These are phyloP conservation scores for Epicauta chinensis DNA, from an alignment of 1,140 invertebrate genomes.

Conservation along the genomic window DNA sequence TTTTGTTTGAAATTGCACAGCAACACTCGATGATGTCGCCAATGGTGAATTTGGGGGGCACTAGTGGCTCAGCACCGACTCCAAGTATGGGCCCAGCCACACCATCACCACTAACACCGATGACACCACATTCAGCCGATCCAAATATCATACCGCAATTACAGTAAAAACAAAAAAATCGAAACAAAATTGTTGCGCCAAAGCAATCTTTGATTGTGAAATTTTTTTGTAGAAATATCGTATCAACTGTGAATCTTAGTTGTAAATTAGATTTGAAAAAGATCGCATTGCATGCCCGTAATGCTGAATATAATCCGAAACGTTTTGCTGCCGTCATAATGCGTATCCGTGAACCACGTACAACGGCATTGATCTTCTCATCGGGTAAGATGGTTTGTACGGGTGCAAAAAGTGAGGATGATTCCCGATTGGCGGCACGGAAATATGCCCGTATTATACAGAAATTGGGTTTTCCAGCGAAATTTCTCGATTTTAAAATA, in stretches of 20 bases:
- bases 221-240: constrained; percentile 72
- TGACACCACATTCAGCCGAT: constrained; percentile 91
- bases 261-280: constrained; percentile 95
- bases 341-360: constrained; percentile 96
- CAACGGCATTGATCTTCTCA: constrained; percentile 98
- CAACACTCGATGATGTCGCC: constrained; percentile 74
- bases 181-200: no score
- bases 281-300: constrained; percentile 97
- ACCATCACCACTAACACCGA: constrained; percentile 82
- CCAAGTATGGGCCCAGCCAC: constrained; percentile 65
- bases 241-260: constrained; percentile 95
- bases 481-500: constrained; percentile 99
- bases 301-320: constrained; percentile 99
- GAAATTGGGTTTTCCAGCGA: constrained; percentile 92
- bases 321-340: constrained; percentile 99
- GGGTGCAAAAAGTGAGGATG: constrained; percentile 98
- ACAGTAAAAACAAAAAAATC: constrained; percentile 61
- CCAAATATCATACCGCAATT: constrained; percentile 90
- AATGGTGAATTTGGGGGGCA: constrained; percentile 59
- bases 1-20: no score
- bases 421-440: constrained; percentile 90
- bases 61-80: constrained; percentile 47
- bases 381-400: constrained; percentile 99
- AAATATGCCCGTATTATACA: constrained; percentile 99
- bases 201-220: constrained; percentile 2